These are phyloP conservation scores for Drosophila setifemur DNA, from an alignment of 1,140 invertebrate species.

Conservation along the genomic window DNA sequence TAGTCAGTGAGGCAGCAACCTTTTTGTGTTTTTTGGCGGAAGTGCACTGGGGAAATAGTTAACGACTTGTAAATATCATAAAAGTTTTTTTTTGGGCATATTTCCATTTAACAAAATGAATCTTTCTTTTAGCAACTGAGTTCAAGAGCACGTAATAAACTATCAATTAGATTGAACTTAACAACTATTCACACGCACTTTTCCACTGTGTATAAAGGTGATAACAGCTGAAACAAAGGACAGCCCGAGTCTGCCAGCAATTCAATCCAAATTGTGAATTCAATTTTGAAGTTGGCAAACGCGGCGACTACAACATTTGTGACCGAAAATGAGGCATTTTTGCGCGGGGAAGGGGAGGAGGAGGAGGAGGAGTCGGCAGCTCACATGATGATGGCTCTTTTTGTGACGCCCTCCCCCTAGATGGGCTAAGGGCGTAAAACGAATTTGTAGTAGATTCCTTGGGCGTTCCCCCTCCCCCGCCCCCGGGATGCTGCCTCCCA, in stretches of 20 bases:
- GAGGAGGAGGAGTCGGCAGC: constrained; percentile 26
- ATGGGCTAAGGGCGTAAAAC: constrained; percentile 51
- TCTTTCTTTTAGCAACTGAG: too few relatives aligned
- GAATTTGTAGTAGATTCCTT: constrained; percentile 70
- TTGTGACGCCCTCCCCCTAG: background rate
- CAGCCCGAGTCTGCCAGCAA: constrained; percentile 39
- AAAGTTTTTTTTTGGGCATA: background rate
- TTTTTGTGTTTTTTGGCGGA: background rate
- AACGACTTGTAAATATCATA: background rate
- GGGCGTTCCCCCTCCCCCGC: background rate
- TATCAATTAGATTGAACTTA: too few relatives aligned
- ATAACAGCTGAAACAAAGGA: constrained; percentile 52
- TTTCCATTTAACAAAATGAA: too few relatives aligned
- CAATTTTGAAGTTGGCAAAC: constrained; percentile 70
- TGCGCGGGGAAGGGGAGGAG: too few relatives aligned
- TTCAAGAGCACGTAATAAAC: too few relatives aligned
- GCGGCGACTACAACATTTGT: constrained; percentile 37
- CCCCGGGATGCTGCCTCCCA: background rate
- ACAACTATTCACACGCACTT: too few relatives aligned
- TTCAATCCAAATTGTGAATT: constrained; percentile 72
- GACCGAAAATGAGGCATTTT: constrained; percentile 56
- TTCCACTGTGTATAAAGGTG: background rate
- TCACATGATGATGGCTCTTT: constrained; percentile 32
- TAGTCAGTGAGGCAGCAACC: background rate
- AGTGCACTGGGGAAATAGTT: background rate